A percentile compares a stretch with the other conserved stretches of the same genome.
Evolutionary conservation across 2,797 vertebrate genomes (phyloP).

Genomic region (Brotula barbata): DNA sequence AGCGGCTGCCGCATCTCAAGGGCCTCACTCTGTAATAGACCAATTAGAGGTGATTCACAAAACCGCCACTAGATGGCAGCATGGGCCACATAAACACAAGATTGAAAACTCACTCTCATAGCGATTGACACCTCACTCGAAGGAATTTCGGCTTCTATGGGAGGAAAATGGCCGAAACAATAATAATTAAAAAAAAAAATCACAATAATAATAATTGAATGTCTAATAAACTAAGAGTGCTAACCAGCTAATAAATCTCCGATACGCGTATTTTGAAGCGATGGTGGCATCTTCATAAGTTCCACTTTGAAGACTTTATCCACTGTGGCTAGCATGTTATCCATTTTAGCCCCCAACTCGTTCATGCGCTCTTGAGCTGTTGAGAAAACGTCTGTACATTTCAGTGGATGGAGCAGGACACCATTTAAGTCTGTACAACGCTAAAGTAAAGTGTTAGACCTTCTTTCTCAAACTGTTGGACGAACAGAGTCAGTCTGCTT

Average conservation of each 20-base stretch:
- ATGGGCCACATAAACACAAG: neutral
- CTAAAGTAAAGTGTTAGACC: slow-evolving; percentile 44
- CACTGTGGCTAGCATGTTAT: slow-evolving; percentile 72
- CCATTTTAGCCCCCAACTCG: slow-evolving; percentile 75
- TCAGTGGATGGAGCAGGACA: neutral
- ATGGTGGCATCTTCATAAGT: slow-evolving; percentile 78
- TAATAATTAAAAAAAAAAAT: too few relatives aligned
- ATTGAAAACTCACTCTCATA: slow-evolving; percentile 60
- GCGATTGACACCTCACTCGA: slow-evolving; percentile 72
- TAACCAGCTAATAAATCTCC: slow-evolving; percentile 73
- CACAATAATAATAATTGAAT: neutral
- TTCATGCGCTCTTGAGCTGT: slow-evolving; percentile 78
- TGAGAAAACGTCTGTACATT: neutral
- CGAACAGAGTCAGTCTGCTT: slow-evolving; percentile 60
- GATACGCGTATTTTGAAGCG: slow-evolving; percentile 73
- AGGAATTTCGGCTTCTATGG: slow-evolving; percentile 53
- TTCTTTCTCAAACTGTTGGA: slow-evolving; percentile 79
- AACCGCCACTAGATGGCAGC: neutral
- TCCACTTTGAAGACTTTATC: slow-evolving; percentile 80
- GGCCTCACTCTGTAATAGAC: slow-evolving; percentile 56
- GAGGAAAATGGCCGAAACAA: neutral
- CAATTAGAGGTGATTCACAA: fast-evolving
- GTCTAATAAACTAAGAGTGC: fast-evolving
- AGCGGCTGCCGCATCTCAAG: slow-evolving; percentile 55
- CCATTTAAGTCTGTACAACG: too few relatives aligned